Evolutionary conservation across 2,888 invertebrate species (phyloP).

Genomic region (Hypselothyrea guttata): DNA sequence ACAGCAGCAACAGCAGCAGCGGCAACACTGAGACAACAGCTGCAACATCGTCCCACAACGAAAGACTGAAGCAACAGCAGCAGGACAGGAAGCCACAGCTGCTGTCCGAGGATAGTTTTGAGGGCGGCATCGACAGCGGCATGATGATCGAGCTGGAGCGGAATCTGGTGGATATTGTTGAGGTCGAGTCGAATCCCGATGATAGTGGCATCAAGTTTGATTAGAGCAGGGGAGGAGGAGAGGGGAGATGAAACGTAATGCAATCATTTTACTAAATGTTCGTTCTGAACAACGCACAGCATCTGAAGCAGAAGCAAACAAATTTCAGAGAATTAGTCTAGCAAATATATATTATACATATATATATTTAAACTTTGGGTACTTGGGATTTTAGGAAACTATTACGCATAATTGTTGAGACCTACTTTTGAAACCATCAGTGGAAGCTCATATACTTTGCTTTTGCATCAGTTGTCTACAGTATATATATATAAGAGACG

Average conservation of each 20-base stretch:
- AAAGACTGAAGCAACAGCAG: conserved; percentile 55
- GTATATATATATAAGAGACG: no score
- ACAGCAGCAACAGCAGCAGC: conserved; percentile 19
- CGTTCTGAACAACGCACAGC: not conserved
- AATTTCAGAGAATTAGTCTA: not conserved
- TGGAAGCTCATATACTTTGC: no score
- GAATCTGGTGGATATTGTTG: conserved; percentile 84
- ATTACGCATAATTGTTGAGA: no score
- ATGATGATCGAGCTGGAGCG: conserved; percentile 86
- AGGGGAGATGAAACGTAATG: conserved; percentile 46
- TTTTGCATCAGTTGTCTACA: no score
- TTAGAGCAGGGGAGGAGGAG: conserved; percentile 27
- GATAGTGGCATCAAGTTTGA: conserved; percentile 79
- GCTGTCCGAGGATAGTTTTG: conserved; percentile 67
- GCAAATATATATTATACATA: not conserved
- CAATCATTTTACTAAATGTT: conserved; percentile 50
- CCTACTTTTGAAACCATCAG: no score
- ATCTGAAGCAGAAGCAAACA: not conserved
- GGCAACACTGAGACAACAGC: conserved; percentile 21
- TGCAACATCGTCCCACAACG: conserved; percentile 24
- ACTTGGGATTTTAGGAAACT: conserved; percentile 55
- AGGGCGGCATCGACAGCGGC: conserved; percentile 85
- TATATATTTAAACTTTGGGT: no score
- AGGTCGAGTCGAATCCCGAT: conserved; percentile 83
- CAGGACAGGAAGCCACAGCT: conserved; percentile 50